Evolutionary conservation across 2,113 vertebrate species (phyloP).

Genomic region (Dipodomys ordii): DNA sequence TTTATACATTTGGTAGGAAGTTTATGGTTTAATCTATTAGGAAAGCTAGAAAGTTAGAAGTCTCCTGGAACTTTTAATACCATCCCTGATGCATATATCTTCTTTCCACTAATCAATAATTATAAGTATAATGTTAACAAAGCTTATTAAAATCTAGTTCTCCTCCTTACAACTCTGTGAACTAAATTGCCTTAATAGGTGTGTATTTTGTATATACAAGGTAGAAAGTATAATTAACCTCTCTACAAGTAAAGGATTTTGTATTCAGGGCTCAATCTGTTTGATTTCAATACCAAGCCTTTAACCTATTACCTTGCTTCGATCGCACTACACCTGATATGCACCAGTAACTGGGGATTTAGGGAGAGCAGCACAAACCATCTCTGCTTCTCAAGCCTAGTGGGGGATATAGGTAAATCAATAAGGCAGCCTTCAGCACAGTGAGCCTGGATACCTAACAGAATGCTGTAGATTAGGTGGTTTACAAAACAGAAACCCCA

Average conservation of each 20-base stretch:
- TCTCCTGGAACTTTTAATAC: background rate
- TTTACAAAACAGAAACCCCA: background rate
- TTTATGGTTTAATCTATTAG: background rate
- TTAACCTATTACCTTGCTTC: background rate
- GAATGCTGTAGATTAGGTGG: background rate
- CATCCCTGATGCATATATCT: background rate
- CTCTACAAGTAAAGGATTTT: background rate
- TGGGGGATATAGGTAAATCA: background rate
- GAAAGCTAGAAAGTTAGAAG: too few relatives aligned
- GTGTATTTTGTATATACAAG: background rate
- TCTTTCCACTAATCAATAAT: background rate
- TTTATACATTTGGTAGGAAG: background rate
- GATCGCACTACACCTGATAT: background rate
- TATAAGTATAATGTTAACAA: background rate
- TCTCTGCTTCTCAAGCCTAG: background rate
- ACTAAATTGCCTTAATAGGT: background rate
- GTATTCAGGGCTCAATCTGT: background rate
- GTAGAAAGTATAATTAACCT: background rate
- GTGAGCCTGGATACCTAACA: background rate
- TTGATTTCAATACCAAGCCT: background rate
- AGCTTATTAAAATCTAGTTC: background rate
- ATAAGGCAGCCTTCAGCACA: background rate
- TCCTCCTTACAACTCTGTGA: background rate
- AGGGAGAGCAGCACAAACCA: background rate
- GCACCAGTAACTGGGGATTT: background rate